A percentile compares a stretch with the other conserved stretches of the same genome.
Evolutionary conservation across 1,140 invertebrate species (phyloP).

Genomic region (Zaprionus davidi): DNA sequence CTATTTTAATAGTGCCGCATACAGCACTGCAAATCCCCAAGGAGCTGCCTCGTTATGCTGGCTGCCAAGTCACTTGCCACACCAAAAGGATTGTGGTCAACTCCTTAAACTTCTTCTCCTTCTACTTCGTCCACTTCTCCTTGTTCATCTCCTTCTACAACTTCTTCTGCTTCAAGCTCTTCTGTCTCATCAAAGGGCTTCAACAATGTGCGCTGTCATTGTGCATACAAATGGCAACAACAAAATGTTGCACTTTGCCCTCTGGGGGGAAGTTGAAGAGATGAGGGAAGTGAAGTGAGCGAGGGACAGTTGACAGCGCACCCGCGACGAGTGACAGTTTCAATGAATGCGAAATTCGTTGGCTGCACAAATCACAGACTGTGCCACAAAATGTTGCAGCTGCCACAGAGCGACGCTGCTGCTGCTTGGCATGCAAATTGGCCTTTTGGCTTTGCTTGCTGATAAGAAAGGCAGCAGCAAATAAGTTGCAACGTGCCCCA

Average conservation of each 20-base stretch:
- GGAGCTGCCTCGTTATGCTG: neutral
- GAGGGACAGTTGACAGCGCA: slow-evolving; percentile 10
- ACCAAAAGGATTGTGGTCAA: slow-evolving; percentile 8
- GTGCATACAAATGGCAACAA: slow-evolving; percentile 51
- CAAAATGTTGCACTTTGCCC: slow-evolving; percentile 44
- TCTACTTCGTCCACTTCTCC: neutral
- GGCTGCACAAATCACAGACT: slow-evolving; percentile 35
- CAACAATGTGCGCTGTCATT: slow-evolving; percentile 41
- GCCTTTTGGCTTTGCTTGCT: slow-evolving; percentile 34
- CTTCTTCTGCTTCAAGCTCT: neutral
- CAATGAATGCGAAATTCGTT: slow-evolving; percentile 60
- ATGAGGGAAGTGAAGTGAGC: neutral
- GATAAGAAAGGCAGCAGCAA: slow-evolving; percentile 53
- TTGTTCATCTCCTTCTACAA: neutral
- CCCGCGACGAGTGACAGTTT: slow-evolving; percentile 58
- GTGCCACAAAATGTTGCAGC: slow-evolving; percentile 35
- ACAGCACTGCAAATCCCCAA: neutral
- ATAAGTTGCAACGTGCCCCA: slow-evolving; percentile 17
- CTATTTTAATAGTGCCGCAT: neutral
- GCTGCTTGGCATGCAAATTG: slow-evolving; percentile 46
- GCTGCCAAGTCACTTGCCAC: neutral
- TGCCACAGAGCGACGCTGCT: neutral
- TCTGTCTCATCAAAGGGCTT: neutral
- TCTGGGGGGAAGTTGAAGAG: neutral
- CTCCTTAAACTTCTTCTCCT: neutral